These are phyloP conservation scores for Drosophila merina DNA, from an alignment of 2,888 invertebrate species.

Conservation along the genomic window DNA sequence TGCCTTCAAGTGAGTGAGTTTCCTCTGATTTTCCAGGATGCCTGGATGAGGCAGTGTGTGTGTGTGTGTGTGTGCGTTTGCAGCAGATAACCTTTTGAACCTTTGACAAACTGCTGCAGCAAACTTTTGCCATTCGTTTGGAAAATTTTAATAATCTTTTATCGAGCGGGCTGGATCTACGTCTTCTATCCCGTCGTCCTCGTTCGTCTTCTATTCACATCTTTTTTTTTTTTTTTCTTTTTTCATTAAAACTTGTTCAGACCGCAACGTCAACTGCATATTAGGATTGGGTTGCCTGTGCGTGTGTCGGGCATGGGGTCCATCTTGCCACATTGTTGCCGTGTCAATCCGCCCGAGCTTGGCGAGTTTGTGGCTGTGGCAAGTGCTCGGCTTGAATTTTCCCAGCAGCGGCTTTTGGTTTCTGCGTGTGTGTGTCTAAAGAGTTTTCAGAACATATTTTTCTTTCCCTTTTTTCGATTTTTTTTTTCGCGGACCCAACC, in stretches of 20 bases:
- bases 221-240: slow-evolving; percentile 13
- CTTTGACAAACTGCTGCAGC: slow-evolving; percentile 62
- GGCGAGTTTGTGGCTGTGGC: slow-evolving; percentile 51
- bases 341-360: slow-evolving; percentile 49
- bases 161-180: slow-evolving; percentile 59
- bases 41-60: slow-evolving; percentile 5
- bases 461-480: slow-evolving; percentile 2
- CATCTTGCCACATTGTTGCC: slow-evolving; percentile 60
- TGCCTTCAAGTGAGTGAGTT: slow-evolving; percentile 27
- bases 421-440: slow-evolving; percentile 23
- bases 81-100: slow-evolving; percentile 52
- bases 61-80: slow-evolving; percentile 8
- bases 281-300: slow-evolving; percentile 16
- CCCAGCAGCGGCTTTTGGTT: slow-evolving; percentile 47
- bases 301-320: slow-evolving; percentile 21
- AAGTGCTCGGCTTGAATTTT: slow-evolving; percentile 67
- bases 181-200: slow-evolving; percentile 24
- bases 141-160: slow-evolving; percentile 80
- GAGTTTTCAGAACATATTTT: slow-evolving; percentile 12
- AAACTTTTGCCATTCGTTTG: slow-evolving; percentile 64
- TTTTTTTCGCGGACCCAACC: slow-evolving; percentile 2
- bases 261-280: slow-evolving; percentile 34
- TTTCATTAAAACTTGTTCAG: slow-evolving; percentile 50
- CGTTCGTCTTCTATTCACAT: slow-evolving; percentile 21
- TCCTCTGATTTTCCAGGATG: slow-evolving; percentile 11